Evolutionary conservation across 2,113 vertebrate genomes (phyloP).

Genomic region (Corythoichthys intestinalis): DNA sequence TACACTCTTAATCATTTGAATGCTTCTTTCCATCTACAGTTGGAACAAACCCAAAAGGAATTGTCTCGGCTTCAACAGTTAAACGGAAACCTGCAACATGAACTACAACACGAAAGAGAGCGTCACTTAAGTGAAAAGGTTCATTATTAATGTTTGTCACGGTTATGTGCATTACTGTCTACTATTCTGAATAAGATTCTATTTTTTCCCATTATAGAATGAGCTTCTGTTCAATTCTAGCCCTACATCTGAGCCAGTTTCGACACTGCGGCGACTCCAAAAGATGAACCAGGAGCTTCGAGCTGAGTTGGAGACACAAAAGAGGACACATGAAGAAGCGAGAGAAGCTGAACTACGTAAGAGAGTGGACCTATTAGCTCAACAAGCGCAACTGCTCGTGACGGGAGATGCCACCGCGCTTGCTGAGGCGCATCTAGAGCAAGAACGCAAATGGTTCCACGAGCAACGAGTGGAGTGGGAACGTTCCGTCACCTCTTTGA

Average conservation of each 20-base stretch:
- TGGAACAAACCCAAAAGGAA: constrained; percentile 85
- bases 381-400: constrained; percentile 73
- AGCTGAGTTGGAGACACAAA: constrained; percentile 80
- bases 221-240: constrained; percentile 50
- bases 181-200: constrained; percentile 42
- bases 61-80: constrained; percentile 79
- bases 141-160: not conserved
- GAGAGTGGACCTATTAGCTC: constrained; percentile 80
- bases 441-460: constrained; percentile 35
- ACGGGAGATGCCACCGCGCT: constrained; percentile 55
- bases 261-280: constrained; percentile 80
- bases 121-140: constrained; percentile 68
- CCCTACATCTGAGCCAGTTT: constrained; percentile 70
- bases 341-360: constrained; percentile 81
- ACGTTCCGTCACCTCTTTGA: constrained; percentile 54
- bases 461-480: constrained; percentile 49
- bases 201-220: constrained; percentile 77
- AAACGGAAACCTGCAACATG: constrained; percentile 80
- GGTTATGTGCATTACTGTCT: not conserved
- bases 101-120: constrained; percentile 80
- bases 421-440: constrained; percentile 52
- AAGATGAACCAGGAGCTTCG: constrained; percentile 84
- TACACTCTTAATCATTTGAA: no score
- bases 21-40: constrained; percentile 45
- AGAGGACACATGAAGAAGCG: constrained; percentile 80